These are phyloP conservation scores for Gymnodraco acuticeps DNA, from an alignment of 2,797 vertebrate species.

Conservation along the genomic window DNA sequence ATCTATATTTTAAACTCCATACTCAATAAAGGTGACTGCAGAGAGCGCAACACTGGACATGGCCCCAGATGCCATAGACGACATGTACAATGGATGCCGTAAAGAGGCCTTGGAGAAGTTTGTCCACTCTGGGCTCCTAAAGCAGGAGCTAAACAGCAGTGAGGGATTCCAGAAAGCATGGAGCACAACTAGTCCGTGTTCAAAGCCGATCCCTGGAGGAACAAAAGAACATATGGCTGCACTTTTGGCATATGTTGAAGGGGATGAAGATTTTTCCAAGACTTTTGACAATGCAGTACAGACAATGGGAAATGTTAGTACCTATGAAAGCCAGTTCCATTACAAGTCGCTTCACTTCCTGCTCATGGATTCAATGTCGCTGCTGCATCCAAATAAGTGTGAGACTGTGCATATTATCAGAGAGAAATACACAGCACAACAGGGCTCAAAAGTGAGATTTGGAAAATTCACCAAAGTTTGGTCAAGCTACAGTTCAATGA, in stretches of 20 bases:
- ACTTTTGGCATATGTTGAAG: conserved; percentile 11
- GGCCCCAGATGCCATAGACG: conserved; percentile 52
- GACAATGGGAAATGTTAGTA: conserved; percentile 42
- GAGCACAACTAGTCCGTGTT: accelerated
- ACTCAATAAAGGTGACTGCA: conserved; percentile 37
- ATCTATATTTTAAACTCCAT: background rate
- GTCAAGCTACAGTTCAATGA: accelerated
- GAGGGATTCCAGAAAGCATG: conserved; percentile 13
- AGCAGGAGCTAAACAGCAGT: conserved; percentile 35
- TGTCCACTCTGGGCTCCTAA: conserved; percentile 44
- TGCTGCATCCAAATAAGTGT: conserved; percentile 27
- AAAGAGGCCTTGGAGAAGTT: conserved; percentile 53
- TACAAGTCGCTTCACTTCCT: conserved; percentile 79
- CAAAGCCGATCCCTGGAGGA: conserved; percentile 20
- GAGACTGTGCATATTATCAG: background rate
- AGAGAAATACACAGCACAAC: accelerated
- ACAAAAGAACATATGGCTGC: conserved; percentile 49
- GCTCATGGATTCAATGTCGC: conserved; percentile 67
- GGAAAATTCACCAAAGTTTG: conserved; percentile 36
- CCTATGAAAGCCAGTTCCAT: conserved; percentile 57
- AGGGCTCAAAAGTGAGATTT: conserved; percentile 61
- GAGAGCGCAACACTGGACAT: conserved; percentile 2
- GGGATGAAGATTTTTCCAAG: accelerated
- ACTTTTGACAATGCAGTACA: conserved; percentile 35
- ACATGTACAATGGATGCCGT: conserved; percentile 54